Evolutionary conservation across 2,888 invertebrate species (phyloP), one percentile per base, ranked within the genome.

Genomic region (Belgica antarctica): DNA sequence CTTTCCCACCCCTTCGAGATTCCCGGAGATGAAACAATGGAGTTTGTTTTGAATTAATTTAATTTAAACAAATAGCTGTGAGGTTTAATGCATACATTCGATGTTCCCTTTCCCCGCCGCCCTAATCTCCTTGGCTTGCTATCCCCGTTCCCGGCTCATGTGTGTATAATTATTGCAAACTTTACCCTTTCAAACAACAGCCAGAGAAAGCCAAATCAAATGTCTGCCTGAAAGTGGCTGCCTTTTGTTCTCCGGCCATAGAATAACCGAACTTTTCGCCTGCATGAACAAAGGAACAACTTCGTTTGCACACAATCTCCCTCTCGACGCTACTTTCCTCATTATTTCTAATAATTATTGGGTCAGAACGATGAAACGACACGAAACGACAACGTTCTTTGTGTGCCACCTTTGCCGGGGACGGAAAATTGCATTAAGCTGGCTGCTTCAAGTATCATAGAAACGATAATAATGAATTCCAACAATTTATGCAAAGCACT

Each of bases 1-100:
- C 52, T 7, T 17, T 2, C 4, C 19, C 2, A 1, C 7, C 52
- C 5, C 52, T 17, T 3, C 52, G 2, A 7, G 22, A 7, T 19
- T 5, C 12, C 7, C 17, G 2, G 19, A 12, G 15, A 17, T 12
- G 12, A 52, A 46, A 52, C 52, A 52, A 52, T 52, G 17, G 19
- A 52, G 52, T 52, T 52, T 52, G 52, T 63, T 63, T 63, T 28
- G 63, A 36, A 41, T 24, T 22, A 63, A 36, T 63, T 63, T 63
- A 63, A 63, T 63, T 63, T 63, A 63, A 63, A 63, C 41, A 63
- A 63, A 63, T 63, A 63, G 63, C 63, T 63, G 36, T 36, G 63
- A 41, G 63, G 63, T 41, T 63, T 41, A 22, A 41, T 63, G 36
- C 63, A 63, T 24, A 63, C 41, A 63, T 63, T 63, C 15, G 28